Percentiles rank a stretch among this genome's conserved stretches.
These are phyloP conservation scores for Papilio xuthus DNA, from an alignment of 1,140 invertebrate species.

Conservation along the genomic window DNA sequence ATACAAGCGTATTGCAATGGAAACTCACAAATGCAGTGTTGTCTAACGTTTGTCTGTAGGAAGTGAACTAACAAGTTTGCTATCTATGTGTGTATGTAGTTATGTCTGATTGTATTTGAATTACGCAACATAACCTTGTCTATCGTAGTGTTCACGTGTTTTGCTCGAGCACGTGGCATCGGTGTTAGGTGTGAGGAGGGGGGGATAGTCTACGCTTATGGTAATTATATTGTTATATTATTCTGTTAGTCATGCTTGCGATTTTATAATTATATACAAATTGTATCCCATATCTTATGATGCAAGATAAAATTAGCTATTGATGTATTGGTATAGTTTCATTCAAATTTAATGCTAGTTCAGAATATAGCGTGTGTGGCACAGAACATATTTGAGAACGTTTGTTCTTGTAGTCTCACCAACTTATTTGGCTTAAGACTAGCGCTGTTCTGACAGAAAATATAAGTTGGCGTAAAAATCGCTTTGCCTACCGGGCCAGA, in stretches of 20 bases:
- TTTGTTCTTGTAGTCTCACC: no score
- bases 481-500: no score
- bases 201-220: not conserved
- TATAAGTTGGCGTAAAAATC: no score
- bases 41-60: not conserved
- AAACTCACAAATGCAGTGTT: no score
- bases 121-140: constrained; percentile 11
- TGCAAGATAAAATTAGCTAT: not conserved
- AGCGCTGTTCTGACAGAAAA: no score
- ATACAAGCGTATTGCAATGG: no score
- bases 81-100: not conserved
- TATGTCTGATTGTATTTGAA: not conserved
- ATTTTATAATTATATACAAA: constrained; percentile 7
- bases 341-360: not conserved
- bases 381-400: no score
- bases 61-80: not conserved
- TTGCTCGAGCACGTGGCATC: constrained; percentile 2
- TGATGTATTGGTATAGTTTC: not conserved
- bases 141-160: constrained; percentile 6
- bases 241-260: constrained; percentile 11
- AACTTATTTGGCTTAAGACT: no score
- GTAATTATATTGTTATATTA: not conserved
- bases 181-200: not conserved
- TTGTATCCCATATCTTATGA: not conserved
- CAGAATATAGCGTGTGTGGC: not conserved